A percentile compares a stretch with the other conserved stretches of the same genome.
phyloP scores from a whole-genome alignment of 1,140 invertebrate species.

The Ditylenchus dipsaci region DNA sequence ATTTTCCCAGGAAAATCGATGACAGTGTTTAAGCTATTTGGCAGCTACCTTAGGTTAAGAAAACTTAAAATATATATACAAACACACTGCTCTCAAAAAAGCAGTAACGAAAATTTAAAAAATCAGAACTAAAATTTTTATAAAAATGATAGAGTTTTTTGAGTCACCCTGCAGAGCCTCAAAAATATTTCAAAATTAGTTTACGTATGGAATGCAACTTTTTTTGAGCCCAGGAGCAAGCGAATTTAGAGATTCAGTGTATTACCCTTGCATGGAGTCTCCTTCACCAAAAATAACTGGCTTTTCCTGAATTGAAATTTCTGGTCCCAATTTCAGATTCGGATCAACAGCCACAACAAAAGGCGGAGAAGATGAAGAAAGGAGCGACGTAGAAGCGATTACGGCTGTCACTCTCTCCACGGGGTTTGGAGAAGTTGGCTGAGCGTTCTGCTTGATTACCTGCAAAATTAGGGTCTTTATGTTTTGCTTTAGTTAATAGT shows the following conservation, averaged over 20 bases:
- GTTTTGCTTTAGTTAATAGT: not conserved
- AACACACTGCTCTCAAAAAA: too few species aligned
- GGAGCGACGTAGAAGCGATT: conserved; percentile 34
- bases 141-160: too few species aligned
- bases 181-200: too few species aligned
- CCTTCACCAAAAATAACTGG: conserved; percentile 80
- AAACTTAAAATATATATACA: too few species aligned
- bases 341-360: conserved; percentile 62
- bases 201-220: too few species aligned
- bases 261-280: conserved; percentile 77
- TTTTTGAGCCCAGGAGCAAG: too few species aligned
- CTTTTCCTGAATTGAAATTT: conserved; percentile 75
- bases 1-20: too few species aligned
- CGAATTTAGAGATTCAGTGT: not conserved
- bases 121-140: too few species aligned
- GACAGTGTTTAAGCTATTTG: too few species aligned
- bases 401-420: conserved; percentile 51
- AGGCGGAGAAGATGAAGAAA: conserved; percentile 27
- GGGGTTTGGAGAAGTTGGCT: conserved; percentile 30
- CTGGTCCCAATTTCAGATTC: conserved; percentile 73
- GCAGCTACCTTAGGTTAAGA: too few species aligned
- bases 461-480: conserved; percentile 15
- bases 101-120: too few species aligned
- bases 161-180: too few species aligned
- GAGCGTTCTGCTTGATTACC: conserved; percentile 36